Percentiles rank a stretch among this genome's conserved stretches.
Conservation (phyloP, 2,797 vertebrate genomes). For the Hydrophis major region DNA sequence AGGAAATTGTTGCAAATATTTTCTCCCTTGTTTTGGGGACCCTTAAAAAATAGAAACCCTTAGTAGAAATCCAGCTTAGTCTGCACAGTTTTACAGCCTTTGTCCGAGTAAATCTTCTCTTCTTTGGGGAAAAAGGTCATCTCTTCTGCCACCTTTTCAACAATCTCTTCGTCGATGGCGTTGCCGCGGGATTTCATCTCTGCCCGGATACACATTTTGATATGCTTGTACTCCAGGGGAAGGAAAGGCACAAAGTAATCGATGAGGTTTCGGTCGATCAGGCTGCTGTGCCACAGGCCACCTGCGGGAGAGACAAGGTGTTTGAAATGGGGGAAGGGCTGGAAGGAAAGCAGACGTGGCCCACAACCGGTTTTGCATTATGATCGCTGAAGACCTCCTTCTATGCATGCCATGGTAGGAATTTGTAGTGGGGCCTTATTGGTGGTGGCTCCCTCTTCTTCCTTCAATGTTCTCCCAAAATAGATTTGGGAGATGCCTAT, state of each 20-base stretch:
- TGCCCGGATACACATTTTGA: slow-evolving; percentile 81
- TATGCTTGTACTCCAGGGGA: slow-evolving; percentile 86
- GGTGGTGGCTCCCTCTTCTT: neutral
- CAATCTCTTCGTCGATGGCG: slow-evolving; percentile 36
- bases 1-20: neutral
- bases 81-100: slow-evolving; percentile 91
- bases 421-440: neutral
- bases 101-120: slow-evolving; percentile 82
- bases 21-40: neutral
- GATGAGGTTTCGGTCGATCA: slow-evolving; percentile 89
- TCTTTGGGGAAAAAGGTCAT: slow-evolving; percentile 85
- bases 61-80: slow-evolving; percentile 82
- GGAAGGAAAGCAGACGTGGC: neutral
- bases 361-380: neutral
- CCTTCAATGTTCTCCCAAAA: neutral
- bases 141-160: slow-evolving; percentile 78
- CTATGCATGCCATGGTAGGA: neutral
- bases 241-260: slow-evolving; percentile 94
- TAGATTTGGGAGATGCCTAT: neutral
- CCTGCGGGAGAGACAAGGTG: slow-evolving; percentile 65
- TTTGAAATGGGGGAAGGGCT: neutral
- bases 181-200: slow-evolving; percentile 77
- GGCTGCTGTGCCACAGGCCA: slow-evolving; percentile 86
- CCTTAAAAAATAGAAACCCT: neutral
- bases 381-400: neutral